Evolutionary conservation across 2,113 vertebrate species (phyloP).

Genomic region (Chauna torquata): DNA sequence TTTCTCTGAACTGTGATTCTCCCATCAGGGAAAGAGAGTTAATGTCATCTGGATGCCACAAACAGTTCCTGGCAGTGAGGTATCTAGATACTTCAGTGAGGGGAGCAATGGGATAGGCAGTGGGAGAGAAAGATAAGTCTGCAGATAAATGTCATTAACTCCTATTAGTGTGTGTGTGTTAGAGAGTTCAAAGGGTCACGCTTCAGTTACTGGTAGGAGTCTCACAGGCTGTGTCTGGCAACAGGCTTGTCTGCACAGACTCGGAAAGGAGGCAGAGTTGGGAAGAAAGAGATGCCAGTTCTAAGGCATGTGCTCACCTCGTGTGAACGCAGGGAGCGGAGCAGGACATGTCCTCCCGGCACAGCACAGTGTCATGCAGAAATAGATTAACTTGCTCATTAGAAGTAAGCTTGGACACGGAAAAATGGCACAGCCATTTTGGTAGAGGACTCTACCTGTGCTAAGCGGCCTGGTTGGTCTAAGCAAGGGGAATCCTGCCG

Average conservation of each 20-base stretch:
- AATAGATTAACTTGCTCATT: neutral
- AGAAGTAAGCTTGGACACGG: neutral
- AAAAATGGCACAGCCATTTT: neutral
- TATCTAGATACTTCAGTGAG: neutral
- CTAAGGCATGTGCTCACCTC: neutral
- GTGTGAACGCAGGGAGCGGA: neutral
- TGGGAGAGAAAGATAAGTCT: neutral
- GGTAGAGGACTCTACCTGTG: neutral
- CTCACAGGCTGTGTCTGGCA: neutral
- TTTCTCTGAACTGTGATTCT: neutral
- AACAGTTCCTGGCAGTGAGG: neutral
- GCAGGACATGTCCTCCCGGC: neutral
- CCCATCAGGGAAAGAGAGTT: neutral
- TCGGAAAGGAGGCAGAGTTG: neutral
- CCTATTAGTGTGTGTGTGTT: neutral
- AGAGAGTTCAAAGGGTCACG: neutral
- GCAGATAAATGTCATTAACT: conserved; percentile 44
- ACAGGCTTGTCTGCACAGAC: neutral
- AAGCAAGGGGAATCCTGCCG: neutral
- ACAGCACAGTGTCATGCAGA: neutral
- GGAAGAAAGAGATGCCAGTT: neutral
- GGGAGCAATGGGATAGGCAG: neutral
- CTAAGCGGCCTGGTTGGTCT: neutral
- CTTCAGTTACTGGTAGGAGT: neutral
- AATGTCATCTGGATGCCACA: neutral